Evolutionary conservation across 1,140 invertebrate genomes (phyloP), one percentile per base, ranked within the genome.

Genomic region (Diorhabda sublineata): DNA sequence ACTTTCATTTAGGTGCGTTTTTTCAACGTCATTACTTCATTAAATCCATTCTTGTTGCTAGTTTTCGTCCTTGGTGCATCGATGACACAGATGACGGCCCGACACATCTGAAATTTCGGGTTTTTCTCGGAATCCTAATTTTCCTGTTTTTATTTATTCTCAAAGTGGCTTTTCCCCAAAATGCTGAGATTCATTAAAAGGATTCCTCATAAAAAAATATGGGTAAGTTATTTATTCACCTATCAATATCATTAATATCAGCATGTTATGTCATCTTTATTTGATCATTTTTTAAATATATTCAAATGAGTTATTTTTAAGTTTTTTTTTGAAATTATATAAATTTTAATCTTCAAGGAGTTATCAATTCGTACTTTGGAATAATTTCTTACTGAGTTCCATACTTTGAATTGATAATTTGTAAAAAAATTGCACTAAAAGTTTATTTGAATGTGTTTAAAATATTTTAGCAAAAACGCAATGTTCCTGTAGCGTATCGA

Each of bases 91-190:
- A 65, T 65, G 64, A 65, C 64, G 64, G 64, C 64, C 65, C 41
- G 67, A 65, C 66, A 64, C 45, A 59, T 63, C 56, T 72, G 65
- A 56, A 69, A 64, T 42, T 59, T 69, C 67, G 58, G 71, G 62
- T 43, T 41, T 11, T 58, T 64, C 57, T 67, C 67, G 8, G 42
- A 57, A 67, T 67, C 71, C 65, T 60, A 67, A 60, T 67, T 45
- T 67, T 67, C 44, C 52, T 45, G 65, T 60, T 42, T 60, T 44
- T 41, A 59, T 59, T 45, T 45, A 41, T 42, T 43, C 70, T 72
- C 72, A 69, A 64, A 68, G 67, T 74, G 70, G 70, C 65, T 70
- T 65, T 67, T 68, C 70, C 72, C 68, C n/a, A 69, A 63, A 58
- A 66, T 66, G 68, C 47, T 66, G 42, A 65, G 58, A 70, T 6